phyloP scores from a whole-genome alignment of 2,888 invertebrate genomes.

The Cheilosia pagana region DNA sequence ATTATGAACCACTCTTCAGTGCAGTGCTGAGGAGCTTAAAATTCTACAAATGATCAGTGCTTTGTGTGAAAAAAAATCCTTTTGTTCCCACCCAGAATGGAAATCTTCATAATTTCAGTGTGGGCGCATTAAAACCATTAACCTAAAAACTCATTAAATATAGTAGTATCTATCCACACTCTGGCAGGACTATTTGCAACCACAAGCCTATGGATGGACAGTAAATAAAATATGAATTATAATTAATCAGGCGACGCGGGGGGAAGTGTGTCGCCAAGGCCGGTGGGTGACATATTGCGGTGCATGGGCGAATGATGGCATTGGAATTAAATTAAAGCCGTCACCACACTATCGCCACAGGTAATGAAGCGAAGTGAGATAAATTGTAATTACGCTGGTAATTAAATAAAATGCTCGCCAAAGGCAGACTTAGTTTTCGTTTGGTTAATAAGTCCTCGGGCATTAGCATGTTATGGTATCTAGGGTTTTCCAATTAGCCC shows the following conservation, averaged over 20 bases:
- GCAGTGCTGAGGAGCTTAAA: background rate
- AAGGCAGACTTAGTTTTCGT: too few relatives aligned
- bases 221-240: constrained; percentile 33
- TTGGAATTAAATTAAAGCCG: constrained; percentile 19
- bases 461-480: too few relatives aligned
- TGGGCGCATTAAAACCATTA: background rate
- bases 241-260: constrained; percentile 27
- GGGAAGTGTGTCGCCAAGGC: background rate
- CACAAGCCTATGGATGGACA: background rate
- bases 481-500: too few relatives aligned
- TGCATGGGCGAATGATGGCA: constrained; percentile 3
- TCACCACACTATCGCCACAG: constrained; percentile 27
- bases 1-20: constrained; percentile 4
- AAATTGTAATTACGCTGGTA: background rate
- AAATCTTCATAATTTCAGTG: background rate
- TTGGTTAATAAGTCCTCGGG: too few relatives aligned
- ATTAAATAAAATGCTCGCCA: too few relatives aligned
- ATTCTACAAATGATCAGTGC: background rate
- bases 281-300: constrained; percentile 8
- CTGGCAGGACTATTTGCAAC: background rate
- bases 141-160: constrained; percentile 13
- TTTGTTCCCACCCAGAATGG: constrained; percentile 7
- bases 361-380: constrained; percentile 26
- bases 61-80: background rate
- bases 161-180: too few relatives aligned